These are phyloP conservation scores for Sebastes wilsoni DNA, from an alignment of 2,797 vertebrate species.

Conservation along the genomic window DNA sequence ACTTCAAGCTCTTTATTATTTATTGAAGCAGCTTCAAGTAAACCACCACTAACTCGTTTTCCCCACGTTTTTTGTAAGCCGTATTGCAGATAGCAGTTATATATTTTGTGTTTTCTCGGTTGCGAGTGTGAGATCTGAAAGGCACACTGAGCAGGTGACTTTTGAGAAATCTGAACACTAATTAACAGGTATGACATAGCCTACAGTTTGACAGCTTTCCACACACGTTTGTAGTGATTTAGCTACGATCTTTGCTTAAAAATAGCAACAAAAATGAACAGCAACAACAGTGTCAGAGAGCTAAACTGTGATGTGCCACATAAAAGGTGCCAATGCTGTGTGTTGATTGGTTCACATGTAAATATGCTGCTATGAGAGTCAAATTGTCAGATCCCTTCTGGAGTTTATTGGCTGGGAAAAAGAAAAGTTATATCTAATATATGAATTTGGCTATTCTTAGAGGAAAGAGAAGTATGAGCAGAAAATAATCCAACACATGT, in stretches of 20 bases:
- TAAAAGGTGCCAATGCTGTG: not conserved
- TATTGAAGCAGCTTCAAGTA: not conserved
- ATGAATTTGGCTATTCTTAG: not conserved
- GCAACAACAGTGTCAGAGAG: not conserved
- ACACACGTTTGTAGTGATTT: not conserved
- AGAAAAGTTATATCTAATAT: not conserved
- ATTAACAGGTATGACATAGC: not conserved
- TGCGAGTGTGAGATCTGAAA: not conserved
- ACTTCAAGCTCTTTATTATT: not conserved
- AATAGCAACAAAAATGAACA: not conserved
- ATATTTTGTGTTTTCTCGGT: not conserved
- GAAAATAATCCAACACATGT: too few species aligned
- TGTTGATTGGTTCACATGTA: conserved; percentile 7
- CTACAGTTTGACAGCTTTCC: not conserved
- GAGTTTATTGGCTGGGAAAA: not conserved
- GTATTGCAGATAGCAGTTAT: not conserved
- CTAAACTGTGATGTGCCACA: not conserved
- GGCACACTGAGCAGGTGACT: not conserved
- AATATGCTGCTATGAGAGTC: not conserved
- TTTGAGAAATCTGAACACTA: not conserved
- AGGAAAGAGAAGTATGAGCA: not conserved
- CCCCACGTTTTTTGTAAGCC: not conserved
- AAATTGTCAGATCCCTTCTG: not conserved
- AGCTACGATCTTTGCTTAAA: not conserved
- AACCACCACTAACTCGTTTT: not conserved